A percentile compares a stretch with the other conserved stretches of the same genome.
These are phyloP conservation scores for Picathartes gymnocephalus DNA, from an alignment of 2,113 vertebrate species.

Conservation along the genomic window DNA sequence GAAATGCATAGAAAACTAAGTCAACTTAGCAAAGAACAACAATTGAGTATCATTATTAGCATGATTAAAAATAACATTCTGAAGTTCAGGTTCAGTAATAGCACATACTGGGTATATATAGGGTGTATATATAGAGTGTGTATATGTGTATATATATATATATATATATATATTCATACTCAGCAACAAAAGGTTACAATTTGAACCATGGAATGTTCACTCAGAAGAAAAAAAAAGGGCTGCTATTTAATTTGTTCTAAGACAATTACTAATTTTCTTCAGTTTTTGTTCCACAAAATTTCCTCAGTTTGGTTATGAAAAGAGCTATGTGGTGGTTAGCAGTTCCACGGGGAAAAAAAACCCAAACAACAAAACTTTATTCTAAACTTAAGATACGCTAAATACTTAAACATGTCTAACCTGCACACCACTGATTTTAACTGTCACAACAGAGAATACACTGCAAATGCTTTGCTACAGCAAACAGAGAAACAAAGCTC, in stretches of 20 bases:
- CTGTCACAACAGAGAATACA: background rate
- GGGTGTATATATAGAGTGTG: accelerated
- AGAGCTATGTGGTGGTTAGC: background rate
- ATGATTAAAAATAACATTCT: background rate
- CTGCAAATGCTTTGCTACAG: background rate
- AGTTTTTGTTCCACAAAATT: background rate
- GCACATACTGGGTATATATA: background rate
- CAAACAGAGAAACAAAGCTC: background rate
- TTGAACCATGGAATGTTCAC: background rate
- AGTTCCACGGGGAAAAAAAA: background rate
- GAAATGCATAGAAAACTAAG: background rate
- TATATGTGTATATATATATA: background rate
- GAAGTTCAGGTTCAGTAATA: background rate
- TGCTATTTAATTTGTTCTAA: background rate
- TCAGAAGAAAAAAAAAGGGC: background rate
- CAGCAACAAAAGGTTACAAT: background rate
- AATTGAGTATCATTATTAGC: background rate
- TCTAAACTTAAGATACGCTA: background rate
- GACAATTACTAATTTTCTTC: background rate
- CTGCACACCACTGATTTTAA: background rate
- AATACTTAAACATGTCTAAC: background rate
- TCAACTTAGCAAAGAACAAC: background rate
- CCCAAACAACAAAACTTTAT: background rate
- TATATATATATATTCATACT: background rate
- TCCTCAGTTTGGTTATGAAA: background rate